These are phyloP conservation scores for Bedellia somnulentella DNA, from an alignment of 2,888 invertebrate species.

Conservation along the genomic window DNA sequence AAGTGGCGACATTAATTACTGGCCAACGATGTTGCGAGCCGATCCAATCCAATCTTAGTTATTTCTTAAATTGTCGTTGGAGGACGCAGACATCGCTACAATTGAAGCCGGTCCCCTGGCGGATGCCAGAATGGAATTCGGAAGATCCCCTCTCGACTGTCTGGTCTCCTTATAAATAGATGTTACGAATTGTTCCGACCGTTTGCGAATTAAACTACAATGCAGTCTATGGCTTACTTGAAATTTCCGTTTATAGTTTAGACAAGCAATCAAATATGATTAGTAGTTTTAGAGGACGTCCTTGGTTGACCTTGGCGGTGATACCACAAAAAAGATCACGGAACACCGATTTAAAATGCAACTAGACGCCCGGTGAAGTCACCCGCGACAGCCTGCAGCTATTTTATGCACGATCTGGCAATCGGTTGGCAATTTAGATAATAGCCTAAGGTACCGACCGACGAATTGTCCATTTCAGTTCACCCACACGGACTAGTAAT, in stretches of 20 bases:
- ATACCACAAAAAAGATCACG: conserved; percentile 17
- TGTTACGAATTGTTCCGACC: conserved; percentile 1
- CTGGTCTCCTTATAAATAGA: conserved; percentile 7
- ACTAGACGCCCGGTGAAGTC: conserved; percentile 20
- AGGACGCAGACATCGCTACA: conserved; percentile 19
- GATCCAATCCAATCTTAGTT: too few species aligned
- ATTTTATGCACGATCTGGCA: conserved; percentile 17
- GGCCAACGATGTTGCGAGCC: too few species aligned
- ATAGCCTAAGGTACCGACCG: conserved; percentile 19
- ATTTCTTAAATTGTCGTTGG: conserved; percentile 1
- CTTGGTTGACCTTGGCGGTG: conserved; percentile 18
- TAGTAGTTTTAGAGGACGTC: conserved; percentile 9
- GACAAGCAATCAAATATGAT: too few species aligned
- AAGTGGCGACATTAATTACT: too few species aligned
- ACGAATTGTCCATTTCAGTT: conserved; percentile 16
- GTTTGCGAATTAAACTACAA: too few species aligned
- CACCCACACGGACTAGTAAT: too few species aligned
- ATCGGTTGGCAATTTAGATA: conserved; percentile 32
- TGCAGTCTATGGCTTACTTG: too few species aligned
- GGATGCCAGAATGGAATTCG: conserved; percentile 25
- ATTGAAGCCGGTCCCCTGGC: conserved; percentile 23
- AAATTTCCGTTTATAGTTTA: too few species aligned
- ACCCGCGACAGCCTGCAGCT: conserved; percentile 19
- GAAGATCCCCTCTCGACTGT: conserved; percentile 22
- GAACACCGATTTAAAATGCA: conserved; percentile 22